These are phyloP conservation scores for Anthophora plumipes DNA, from an alignment of 2,888 invertebrate species.

Conservation along the genomic window DNA sequence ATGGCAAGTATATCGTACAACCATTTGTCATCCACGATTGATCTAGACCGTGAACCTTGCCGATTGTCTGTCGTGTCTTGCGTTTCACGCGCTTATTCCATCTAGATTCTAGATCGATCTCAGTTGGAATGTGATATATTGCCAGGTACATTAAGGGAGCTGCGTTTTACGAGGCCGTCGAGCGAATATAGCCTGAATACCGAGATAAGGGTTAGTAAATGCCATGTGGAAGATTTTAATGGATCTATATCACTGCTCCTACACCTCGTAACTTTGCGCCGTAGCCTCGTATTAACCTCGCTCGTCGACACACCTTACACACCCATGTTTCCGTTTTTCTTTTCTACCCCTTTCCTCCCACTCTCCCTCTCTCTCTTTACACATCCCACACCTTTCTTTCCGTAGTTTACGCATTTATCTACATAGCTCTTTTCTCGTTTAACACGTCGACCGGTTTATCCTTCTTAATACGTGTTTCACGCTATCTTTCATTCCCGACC, in stretches of 20 bases:
- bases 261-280: constrained; percentile 21
- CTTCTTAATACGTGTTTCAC: neutral
- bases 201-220: constrained; percentile 20
- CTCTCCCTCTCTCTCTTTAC: too few relatives aligned
- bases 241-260: constrained; percentile 10
- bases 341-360: too few relatives aligned
- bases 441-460: neutral
- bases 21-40: neutral
- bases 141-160: constrained; percentile 1
- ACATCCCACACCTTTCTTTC: neutral
- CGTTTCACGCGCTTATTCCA: neutral
- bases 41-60: neutral
- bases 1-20: too few relatives aligned
- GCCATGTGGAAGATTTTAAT: constrained; percentile 43
- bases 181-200: constrained; percentile 13
- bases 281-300: constrained; percentile 22
- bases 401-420: neutral
- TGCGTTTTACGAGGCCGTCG: constrained; percentile 3
- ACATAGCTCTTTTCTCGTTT: neutral
- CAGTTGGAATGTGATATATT: neutral
- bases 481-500: neutral
- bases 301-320: neutral
- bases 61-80: neutral
- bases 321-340: too few relatives aligned
- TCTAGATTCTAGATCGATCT: neutral